Conservation (phyloP, 2,888 invertebrate genomes). For the Tolmerus cingulatus region DNA sequence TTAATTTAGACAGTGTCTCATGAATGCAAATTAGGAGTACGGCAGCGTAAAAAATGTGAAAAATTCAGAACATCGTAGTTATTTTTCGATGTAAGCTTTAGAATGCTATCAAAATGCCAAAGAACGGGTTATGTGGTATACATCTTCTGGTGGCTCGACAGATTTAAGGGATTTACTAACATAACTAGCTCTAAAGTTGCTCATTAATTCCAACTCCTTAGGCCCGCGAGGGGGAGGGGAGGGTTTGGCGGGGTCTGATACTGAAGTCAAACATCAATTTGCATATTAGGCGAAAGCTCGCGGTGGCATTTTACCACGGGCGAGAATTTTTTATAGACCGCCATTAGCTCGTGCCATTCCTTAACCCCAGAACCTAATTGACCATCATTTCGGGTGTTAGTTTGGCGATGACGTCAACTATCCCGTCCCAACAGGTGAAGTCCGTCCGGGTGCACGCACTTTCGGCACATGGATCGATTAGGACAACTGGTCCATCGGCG, state of each 20-base stretch:
- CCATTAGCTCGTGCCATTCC: neutral
- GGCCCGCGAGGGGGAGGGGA: neutral
- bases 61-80: neutral
- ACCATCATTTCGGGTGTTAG: neutral
- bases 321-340: neutral
- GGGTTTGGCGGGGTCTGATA: neutral
- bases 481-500: constrained; percentile 5
- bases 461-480: constrained; percentile 1
- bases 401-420: neutral
- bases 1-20: neutral
- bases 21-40: constrained; percentile 2
- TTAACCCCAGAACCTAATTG: neutral
- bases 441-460: neutral
- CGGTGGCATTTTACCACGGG: neutral
- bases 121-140: neutral
- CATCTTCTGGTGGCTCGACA: neutral
- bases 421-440: neutral
- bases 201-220: neutral
- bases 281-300: neutral
- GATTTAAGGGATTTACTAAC: neutral
- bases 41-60: neutral
- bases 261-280: neutral
- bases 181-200: neutral
- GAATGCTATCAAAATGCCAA: neutral
- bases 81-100: neutral